Conservation (phyloP, 2,888 invertebrate genomes). For the Daptonema setosum region DNA sequence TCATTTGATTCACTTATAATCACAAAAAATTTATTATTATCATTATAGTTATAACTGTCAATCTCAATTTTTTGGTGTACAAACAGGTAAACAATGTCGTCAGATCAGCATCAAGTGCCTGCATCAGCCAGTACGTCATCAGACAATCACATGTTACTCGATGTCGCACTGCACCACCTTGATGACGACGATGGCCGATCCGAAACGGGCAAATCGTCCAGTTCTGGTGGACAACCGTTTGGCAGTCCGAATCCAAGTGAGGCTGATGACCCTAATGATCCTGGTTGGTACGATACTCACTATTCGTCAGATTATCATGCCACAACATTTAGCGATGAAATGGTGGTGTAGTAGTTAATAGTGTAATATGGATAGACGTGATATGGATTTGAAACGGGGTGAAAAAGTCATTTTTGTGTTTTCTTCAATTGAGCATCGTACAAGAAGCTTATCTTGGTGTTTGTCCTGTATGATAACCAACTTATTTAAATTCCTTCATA, state of each 20-base stretch:
- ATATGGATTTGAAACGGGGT: not conserved
- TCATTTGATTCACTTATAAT: too few relatives aligned
- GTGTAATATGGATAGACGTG: not conserved
- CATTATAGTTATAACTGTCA: too few relatives aligned
- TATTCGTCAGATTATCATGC: not conserved
- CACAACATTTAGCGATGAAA: not conserved
- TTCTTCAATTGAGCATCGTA: not conserved
- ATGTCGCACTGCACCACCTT: too few relatives aligned
- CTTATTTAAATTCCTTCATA: too few relatives aligned
- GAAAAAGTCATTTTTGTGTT: too few relatives aligned
- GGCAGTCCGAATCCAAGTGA: constrained; percentile 9
- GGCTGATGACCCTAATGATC: constrained; percentile 2
- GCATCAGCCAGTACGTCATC: too few relatives aligned
- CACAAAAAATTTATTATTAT: too few relatives aligned
- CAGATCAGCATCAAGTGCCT: too few relatives aligned
- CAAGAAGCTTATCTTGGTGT: not conserved
- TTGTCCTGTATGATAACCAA: not conserved
- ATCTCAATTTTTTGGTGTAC: too few relatives aligned
- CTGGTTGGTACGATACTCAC: not conserved
- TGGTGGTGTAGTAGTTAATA: not conserved
- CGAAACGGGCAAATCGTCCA: constrained; percentile 7
- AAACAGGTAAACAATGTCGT: too few relatives aligned
- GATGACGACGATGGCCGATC: constrained; percentile 5
- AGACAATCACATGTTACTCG: too few relatives aligned
- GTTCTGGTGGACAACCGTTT: constrained; percentile 6